These are phyloP conservation scores for Palythoa grandis DNA, from an alignment of 92 coral and sea anemone genomes.

Conservation along the genomic window DNA sequence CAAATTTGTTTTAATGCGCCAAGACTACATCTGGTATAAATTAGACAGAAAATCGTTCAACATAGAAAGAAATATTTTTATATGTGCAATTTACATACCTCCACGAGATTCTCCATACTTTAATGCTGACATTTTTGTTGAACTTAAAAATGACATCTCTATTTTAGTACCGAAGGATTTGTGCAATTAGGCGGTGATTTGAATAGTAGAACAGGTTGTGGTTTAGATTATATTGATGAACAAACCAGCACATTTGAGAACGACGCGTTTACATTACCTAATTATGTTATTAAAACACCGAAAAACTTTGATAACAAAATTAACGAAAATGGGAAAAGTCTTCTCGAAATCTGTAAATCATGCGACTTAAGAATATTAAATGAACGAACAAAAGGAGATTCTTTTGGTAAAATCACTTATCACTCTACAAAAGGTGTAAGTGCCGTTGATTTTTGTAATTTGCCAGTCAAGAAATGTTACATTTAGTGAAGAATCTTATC, in stretches of 20 bases:
- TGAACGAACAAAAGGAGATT: constrained; percentile 51
- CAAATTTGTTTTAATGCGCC: background rate
- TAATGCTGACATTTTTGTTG: constrained; percentile 29
- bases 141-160: constrained; percentile 9
- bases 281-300: background rate
- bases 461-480: no score
- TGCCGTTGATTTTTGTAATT: constrained; percentile 36
- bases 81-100: constrained; percentile 43
- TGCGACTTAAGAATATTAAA: constrained; percentile 45
- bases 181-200: constrained; percentile 30
- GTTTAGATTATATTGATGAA: constrained; percentile 10
- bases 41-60: constrained; percentile 28
- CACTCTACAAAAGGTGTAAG: constrained; percentile 45
- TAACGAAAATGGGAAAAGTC: constrained; percentile 43
- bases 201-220: constrained; percentile 38
- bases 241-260: background rate
- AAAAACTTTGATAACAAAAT: constrained; percentile 38
- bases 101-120: constrained; percentile 38
- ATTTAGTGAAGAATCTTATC: no score
- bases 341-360: constrained; percentile 49
- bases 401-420: constrained; percentile 48
- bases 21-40: constrained; percentile 36
- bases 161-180: background rate
- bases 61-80: constrained; percentile 14
- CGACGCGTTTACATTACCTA: background rate